Evolutionary conservation across 1,140 invertebrate species (phyloP).

Genomic region (Pomacea maculata): DNA sequence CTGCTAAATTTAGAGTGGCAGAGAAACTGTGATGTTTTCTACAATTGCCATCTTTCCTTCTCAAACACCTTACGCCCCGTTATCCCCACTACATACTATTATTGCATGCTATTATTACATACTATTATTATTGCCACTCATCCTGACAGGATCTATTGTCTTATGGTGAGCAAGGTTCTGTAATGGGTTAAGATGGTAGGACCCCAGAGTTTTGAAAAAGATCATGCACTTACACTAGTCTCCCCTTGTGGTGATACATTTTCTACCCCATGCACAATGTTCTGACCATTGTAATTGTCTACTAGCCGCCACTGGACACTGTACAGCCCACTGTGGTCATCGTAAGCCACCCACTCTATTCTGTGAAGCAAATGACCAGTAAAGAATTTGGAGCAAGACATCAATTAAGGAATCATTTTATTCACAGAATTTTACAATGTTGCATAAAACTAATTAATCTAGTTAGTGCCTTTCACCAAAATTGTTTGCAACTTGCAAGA

Average conservation of each 20-base stretch:
- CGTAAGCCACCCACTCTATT: conserved; percentile 43
- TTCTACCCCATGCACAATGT: conserved; percentile 35
- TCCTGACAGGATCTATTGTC: not conserved
- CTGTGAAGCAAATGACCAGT: conserved; percentile 22
- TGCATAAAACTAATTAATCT: not conserved
- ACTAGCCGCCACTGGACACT: conserved; percentile 36
- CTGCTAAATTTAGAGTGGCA: not conserved
- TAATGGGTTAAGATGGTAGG: not conserved
- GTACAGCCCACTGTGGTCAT: conserved; percentile 40
- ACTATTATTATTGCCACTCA: not conserved
- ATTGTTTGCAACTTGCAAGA: not conserved
- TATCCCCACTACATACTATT: not conserved
- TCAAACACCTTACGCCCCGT: not conserved
- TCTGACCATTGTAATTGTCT: conserved; percentile 30
- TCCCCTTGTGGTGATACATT: conserved; percentile 30
- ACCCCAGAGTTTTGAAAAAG: no score
- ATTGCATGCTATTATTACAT: not conserved
- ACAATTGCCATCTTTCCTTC: no score
- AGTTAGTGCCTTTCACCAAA: not conserved
- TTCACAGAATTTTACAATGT: not conserved
- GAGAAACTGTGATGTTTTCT: not conserved
- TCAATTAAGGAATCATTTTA: not conserved
- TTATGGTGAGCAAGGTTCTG: not conserved
- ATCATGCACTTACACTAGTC: conserved; percentile 9
- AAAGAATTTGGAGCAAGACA: not conserved